Percentiles rank a stretch among this genome's conserved stretches.
Evolutionary conservation across 1,140 invertebrate genomes (phyloP).

Genomic region (Drosophila burlai): DNA sequence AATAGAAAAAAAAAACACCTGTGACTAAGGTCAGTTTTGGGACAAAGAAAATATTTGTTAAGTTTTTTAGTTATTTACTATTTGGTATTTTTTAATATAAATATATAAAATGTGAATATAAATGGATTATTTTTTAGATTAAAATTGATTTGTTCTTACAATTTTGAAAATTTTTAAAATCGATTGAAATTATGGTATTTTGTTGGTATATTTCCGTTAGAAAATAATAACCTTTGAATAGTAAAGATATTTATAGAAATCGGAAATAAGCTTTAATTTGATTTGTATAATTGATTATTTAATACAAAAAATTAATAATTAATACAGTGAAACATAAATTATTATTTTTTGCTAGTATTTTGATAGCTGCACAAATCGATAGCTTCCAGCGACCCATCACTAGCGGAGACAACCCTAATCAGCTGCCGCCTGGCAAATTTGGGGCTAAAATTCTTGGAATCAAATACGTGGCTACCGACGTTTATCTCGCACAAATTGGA

Average conservation of each 20-base stretch:
- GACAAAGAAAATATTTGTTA: no score
- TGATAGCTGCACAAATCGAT: neutral
- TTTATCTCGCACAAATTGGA: conserved; percentile 49
- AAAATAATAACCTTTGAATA: neutral
- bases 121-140: neutral
- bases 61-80: no score
- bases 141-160: neutral
- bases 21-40: conserved; percentile 42
- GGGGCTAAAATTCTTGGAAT: conserved; percentile 41
- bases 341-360: neutral
- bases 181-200: neutral
- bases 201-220: neutral
- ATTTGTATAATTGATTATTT: no score
- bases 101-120: no score
- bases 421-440: conserved; percentile 26
- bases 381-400: neutral
- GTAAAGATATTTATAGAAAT: no score
- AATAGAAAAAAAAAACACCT: conserved; percentile 11
- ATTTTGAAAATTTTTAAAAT: neutral
- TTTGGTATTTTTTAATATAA: neutral
- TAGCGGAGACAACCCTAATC: conserved; percentile 33
- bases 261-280: no score
- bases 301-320: no score
- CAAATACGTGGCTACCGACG: conserved; percentile 50
- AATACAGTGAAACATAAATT: neutral